Conservation (phyloP, 1,140 invertebrate species). For the Drosophila tropicalis region DNA sequence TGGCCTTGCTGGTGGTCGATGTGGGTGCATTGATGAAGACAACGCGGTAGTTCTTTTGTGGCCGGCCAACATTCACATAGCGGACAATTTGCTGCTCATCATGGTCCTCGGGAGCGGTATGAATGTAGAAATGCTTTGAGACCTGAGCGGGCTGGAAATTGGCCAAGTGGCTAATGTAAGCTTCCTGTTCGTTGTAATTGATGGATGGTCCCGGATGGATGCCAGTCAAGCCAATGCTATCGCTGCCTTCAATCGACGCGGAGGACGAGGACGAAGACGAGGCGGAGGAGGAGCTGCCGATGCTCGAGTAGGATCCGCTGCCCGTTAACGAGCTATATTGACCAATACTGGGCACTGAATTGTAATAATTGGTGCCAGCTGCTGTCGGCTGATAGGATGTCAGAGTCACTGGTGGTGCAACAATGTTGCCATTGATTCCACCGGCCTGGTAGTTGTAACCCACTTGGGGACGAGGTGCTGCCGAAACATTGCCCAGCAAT, state of each 20-base stretch:
- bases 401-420: slow-evolving; percentile 32
- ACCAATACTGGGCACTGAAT: slow-evolving; percentile 45
- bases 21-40: slow-evolving; percentile 94
- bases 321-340: slow-evolving; percentile 25
- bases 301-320: not conserved
- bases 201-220: slow-evolving; percentile 58
- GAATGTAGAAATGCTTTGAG: slow-evolving; percentile 90
- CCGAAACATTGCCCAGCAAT: slow-evolving; percentile 38
- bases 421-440: slow-evolving; percentile 38
- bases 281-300: not conserved
- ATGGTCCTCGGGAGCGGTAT: slow-evolving; percentile 89
- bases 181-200: slow-evolving; percentile 84
- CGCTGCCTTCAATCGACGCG: slow-evolving; percentile 18
- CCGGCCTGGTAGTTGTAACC: slow-evolving; percentile 65
- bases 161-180: slow-evolving; percentile 74
- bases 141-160: slow-evolving; percentile 86
- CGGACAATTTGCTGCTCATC: slow-evolving; percentile 84
- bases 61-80: slow-evolving; percentile 82
- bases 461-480: slow-evolving; percentile 65
- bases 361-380: slow-evolving; percentile 77
- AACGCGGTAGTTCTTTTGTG: slow-evolving; percentile 93
- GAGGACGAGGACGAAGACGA: not conserved
- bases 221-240: slow-evolving; percentile 57
- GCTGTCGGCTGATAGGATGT: slow-evolving; percentile 75
- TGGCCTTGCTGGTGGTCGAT: slow-evolving; percentile 86